Evolutionary conservation across 2,888 invertebrate species (phyloP).

Genomic region (Drepanosiphum platanoidis): DNA sequence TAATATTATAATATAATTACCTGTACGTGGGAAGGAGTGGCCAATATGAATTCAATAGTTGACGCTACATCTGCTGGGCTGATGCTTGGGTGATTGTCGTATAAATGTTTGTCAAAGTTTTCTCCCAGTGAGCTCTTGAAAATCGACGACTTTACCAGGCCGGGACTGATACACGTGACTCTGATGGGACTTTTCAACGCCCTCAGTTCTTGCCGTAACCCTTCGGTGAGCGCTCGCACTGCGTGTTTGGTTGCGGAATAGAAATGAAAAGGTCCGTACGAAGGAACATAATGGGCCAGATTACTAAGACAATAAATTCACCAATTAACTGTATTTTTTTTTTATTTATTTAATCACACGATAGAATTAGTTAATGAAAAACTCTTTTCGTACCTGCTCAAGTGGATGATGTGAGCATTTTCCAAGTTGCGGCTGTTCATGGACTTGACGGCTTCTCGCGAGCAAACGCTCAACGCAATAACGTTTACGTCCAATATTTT

Average conservation of each 20-base stretch:
- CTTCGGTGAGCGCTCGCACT: constrained; percentile 68
- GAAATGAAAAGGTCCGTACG: constrained; percentile 65
- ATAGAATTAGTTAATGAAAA: not conserved
- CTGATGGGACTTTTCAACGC: constrained; percentile 65
- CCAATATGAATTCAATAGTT: constrained; percentile 64
- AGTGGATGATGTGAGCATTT: constrained; percentile 64
- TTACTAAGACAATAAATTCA: constrained; percentile 62
- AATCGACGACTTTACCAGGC: constrained; percentile 64
- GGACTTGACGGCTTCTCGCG: constrained; percentile 64
- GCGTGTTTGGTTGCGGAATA: constrained; percentile 69
- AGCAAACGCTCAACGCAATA: constrained; percentile 64
- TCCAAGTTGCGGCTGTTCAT: constrained; percentile 64
- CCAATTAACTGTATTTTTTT: constrained; percentile 2
- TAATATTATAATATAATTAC: constrained; percentile 63
- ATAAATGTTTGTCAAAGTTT: constrained; percentile 64
- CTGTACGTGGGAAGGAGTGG: constrained; percentile 64
- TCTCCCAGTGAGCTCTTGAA: constrained; percentile 64
- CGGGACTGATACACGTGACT: constrained; percentile 65
- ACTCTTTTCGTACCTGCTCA: constrained; percentile 64
- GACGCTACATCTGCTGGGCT: constrained; percentile 64
- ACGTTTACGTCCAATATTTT: constrained; percentile 64
- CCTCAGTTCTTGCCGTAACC: constrained; percentile 67
- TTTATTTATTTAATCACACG: not conserved
- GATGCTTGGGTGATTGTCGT: constrained; percentile 64
- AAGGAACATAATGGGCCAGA: constrained; percentile 64